Percentiles rank a stretch among this genome's conserved stretches.
Evolutionary conservation across 2,113 vertebrate species (phyloP).

Genomic region (Notarius quadriscutis): DNA sequence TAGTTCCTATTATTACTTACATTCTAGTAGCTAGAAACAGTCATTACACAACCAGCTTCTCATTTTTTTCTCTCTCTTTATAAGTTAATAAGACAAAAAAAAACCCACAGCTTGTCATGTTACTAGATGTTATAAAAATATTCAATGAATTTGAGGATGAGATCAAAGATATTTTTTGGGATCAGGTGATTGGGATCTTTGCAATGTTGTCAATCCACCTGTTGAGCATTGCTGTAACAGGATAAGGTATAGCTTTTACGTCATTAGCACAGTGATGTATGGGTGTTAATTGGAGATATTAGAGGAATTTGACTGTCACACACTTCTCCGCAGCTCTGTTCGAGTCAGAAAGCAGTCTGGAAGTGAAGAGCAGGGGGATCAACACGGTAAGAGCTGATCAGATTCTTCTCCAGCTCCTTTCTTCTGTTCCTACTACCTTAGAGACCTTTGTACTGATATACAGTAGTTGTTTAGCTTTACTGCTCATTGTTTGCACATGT

Average conservation of each 20-base stretch:
- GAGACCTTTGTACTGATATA: not conserved
- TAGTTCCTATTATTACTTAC: not conserved
- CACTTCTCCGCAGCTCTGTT: slow-evolving; percentile 66
- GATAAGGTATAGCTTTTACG: not conserved
- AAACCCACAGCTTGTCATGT: not conserved
- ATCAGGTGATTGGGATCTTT: not conserved
- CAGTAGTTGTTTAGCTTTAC: not conserved
- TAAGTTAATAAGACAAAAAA: not conserved
- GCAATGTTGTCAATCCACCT: not conserved
- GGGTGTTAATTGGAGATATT: slow-evolving; percentile 36
- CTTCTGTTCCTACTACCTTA: too few relatives aligned
- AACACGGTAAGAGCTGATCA: slow-evolving; percentile 67
- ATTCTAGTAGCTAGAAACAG: not conserved
- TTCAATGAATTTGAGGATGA: not conserved
- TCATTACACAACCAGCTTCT: not conserved
- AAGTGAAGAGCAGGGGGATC: slow-evolving; percentile 74
- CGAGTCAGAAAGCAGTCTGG: slow-evolving; percentile 67
- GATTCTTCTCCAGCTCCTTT: too few relatives aligned
- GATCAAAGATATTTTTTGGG: not conserved
- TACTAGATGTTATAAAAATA: not conserved
- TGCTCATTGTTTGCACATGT: not conserved
- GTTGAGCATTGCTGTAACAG: not conserved
- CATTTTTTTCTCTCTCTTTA: not conserved
- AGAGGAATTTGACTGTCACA: not conserved
- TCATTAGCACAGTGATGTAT: not conserved